Evolutionary conservation across 2,888 invertebrate genomes (phyloP).

Genomic region (Argyra leucocephala): DNA sequence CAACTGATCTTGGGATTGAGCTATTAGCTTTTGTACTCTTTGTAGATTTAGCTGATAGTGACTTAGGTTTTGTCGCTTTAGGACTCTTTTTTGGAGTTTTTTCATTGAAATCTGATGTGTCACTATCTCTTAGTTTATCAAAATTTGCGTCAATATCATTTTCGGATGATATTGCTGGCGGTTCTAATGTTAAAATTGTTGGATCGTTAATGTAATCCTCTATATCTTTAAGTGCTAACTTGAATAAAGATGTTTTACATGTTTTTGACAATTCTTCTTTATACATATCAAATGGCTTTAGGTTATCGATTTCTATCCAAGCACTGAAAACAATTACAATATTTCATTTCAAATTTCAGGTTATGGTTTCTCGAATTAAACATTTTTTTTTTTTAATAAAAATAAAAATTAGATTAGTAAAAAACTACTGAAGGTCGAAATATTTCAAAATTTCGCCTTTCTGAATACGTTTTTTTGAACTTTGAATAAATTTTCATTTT

Average conservation of each 20-base stretch:
- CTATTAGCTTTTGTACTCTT: conserved; percentile 1
- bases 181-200: conserved; percentile 40
- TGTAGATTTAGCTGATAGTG: conserved; percentile 24
- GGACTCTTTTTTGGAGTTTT: conserved; percentile 23
- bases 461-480: no score
- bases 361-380: no score
- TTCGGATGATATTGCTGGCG: conserved; percentile 29
- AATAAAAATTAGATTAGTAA: no score
- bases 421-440: no score
- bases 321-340: no score
- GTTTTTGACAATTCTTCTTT: conserved; percentile 69
- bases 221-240: conserved; percentile 69
- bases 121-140: conserved; percentile 55
- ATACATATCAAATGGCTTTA: conserved; percentile 71
- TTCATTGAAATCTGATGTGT: conserved; percentile 31
- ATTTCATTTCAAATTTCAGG: no score
- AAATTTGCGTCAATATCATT: conserved; percentile 58
- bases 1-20: conserved; percentile 7
- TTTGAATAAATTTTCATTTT: no score
- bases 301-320: conserved; percentile 78
- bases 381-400: no score
- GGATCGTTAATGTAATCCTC: conserved; percentile 68
- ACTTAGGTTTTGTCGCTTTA: conserved; percentile 24
- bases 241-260: conserved; percentile 64
- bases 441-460: no score